Conservation (phyloP, 2,888 invertebrate genomes). For the Zeuzera pyrina region DNA sequence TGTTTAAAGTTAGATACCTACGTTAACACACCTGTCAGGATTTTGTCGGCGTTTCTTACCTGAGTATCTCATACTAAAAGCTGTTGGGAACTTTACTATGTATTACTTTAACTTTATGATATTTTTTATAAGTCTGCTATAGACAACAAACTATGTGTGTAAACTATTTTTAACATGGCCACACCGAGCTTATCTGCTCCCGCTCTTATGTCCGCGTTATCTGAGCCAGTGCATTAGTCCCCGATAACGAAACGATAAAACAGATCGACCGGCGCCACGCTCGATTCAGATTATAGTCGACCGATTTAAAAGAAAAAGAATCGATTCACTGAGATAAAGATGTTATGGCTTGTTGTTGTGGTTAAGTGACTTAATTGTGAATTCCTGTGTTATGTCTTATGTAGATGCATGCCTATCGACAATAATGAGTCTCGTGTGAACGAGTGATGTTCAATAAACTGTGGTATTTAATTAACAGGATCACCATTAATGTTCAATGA, state of each 20-base stretch:
- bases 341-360: conserved; percentile 61
- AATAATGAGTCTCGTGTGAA: too few relatives aligned
- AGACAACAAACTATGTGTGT: conserved; percentile 62
- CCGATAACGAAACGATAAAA: conserved; percentile 67
- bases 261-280: conserved; percentile 68
- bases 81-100: too few relatives aligned
- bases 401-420: too few relatives aligned
- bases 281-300: conserved; percentile 60
- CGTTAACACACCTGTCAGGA: too few relatives aligned
- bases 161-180: conserved; percentile 71
- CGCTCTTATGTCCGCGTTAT: conserved; percentile 65
- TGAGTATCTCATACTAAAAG: too few relatives aligned
- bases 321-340: conserved; percentile 60
- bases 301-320: conserved; percentile 63
- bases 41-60: too few relatives aligned
- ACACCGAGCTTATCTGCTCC: conserved; percentile 69
- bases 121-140: conserved; percentile 32
- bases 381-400: conserved; percentile 53
- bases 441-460: too few relatives aligned
- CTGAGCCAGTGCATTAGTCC: conserved; percentile 68
- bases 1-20: too few relatives aligned
- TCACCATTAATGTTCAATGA: too few relatives aligned
- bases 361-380: conserved; percentile 62
- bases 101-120: conserved; percentile 6
- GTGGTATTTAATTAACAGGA: too few relatives aligned